Conservation (phyloP, 37 sponge, comb jelly and placozoan genomes). For the Dysidea cf. avara region DNA sequence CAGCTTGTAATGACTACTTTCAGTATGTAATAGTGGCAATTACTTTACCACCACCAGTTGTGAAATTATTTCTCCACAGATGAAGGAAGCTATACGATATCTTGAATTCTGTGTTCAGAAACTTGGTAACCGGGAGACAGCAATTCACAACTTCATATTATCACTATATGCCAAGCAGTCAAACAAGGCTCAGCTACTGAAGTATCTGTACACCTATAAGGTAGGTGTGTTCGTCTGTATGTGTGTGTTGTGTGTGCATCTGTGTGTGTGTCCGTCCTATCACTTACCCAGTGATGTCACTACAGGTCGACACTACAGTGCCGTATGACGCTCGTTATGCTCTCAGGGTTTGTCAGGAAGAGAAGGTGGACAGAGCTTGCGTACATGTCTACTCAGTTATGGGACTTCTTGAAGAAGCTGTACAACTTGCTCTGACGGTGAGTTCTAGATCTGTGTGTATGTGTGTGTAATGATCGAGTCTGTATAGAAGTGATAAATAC, state of each 20-base stretch:
- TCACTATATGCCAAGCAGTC: conserved; percentile 76
- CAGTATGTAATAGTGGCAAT: too few species aligned
- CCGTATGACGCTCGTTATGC: conserved; percentile 90
- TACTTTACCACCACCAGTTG: too few species aligned
- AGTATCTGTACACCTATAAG: conserved; percentile 54
- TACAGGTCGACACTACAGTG: conserved; percentile 1
- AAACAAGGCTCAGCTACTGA: conserved; percentile 47
- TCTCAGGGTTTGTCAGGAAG: conserved; percentile 88
- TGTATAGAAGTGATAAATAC: not conserved
- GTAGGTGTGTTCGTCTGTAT: not conserved
- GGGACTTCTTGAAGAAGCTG: conserved; percentile 89
- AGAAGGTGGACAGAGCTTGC: conserved; percentile 69
- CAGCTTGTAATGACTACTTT: too few species aligned
- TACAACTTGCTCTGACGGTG: conserved; percentile 82
- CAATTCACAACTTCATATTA: conserved; percentile 95
- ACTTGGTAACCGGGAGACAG: conserved; percentile 52
- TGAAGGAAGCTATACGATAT: conserved; percentile 72
- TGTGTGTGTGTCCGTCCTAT: not conserved
- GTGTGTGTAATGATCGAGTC: not conserved
- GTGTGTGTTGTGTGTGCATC: too few species aligned
- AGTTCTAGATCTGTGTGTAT: not conserved
- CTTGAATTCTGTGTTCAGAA: conserved; percentile 86
- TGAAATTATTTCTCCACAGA: too few species aligned
- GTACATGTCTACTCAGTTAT: conserved; percentile 89
- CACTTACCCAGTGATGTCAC: not conserved